Conservation (phyloP, 2,888 invertebrate species). For the Macaria notata region DNA sequence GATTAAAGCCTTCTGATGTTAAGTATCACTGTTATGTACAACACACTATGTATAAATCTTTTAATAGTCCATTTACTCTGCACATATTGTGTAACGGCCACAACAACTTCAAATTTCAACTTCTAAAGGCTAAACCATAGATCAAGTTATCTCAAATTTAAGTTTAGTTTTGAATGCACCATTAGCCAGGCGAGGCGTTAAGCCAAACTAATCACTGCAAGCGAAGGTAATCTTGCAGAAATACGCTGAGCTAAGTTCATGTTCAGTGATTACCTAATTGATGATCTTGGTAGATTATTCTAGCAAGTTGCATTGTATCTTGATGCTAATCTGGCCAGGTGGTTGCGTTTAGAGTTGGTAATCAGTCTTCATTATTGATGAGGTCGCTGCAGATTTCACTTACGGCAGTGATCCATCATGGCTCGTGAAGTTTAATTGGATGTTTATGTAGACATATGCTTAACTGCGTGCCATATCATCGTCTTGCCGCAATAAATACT, state of each 20-base stretch:
- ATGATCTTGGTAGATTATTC: conserved; percentile 3
- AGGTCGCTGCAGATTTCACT: conserved; percentile 1
- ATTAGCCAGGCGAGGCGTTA: conserved; percentile 24
- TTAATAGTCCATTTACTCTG: too few relatives aligned
- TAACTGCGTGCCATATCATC: too few relatives aligned
- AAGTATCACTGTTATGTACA: too few relatives aligned
- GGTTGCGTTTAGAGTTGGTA: neutral
- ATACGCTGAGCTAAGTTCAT: conserved; percentile 19
- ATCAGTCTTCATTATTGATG: conserved; percentile 10
- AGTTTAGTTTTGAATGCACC: conserved; percentile 4
- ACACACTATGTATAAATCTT: too few relatives aligned
- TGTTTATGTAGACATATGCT: too few relatives aligned
- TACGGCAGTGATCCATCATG: conserved; percentile 1
- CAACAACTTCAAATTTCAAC: too few relatives aligned
- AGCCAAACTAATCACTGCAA: conserved; percentile 20
- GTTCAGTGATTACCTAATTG: conserved; percentile 20
- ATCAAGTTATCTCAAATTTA: too few relatives aligned
- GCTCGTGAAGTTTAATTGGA: too few relatives aligned
- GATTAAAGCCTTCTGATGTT: too few relatives aligned
- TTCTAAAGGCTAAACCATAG: too few relatives aligned
- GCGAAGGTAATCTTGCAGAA: conserved; percentile 19
- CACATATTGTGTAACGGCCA: too few relatives aligned
- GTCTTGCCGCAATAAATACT: too few relatives aligned
- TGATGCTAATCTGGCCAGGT: conserved; percentile 2
- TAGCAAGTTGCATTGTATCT: neutral